phyloP scores from a whole-genome alignment of 2,888 invertebrate species.

The Orthonevra nobilis region DNA sequence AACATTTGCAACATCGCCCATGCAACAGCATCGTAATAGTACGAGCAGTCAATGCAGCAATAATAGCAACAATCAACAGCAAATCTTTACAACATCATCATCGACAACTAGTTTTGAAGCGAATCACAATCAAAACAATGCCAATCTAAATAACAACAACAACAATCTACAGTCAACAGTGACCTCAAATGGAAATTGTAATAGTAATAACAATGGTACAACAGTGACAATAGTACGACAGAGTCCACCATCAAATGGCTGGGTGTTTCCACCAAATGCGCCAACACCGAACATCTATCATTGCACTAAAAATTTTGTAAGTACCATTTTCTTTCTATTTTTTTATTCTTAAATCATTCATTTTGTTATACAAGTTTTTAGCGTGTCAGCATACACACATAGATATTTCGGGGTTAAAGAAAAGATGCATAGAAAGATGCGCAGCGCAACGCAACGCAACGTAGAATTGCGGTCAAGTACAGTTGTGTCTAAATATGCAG shows the following conservation, averaged over 20 bases:
- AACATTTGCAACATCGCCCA: slow-evolving; percentile 74
- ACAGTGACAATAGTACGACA: slow-evolving; percentile 82
- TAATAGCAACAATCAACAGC: slow-evolving; percentile 71
- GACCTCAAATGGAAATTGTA: slow-evolving; percentile 61
- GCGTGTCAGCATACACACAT: too few relatives aligned
- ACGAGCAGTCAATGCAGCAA: slow-evolving; percentile 67
- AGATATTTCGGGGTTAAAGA: too few relatives aligned
- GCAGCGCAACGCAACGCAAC: too few relatives aligned
- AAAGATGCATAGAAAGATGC: slow-evolving; percentile 11
- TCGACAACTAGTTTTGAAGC: slow-evolving; percentile 67
- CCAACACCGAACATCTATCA: slow-evolving; percentile 86
- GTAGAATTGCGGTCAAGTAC: slow-evolving; percentile 64
- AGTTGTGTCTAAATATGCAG: slow-evolving; percentile 28
- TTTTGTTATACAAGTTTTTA: too few relatives aligned
- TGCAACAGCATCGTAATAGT: slow-evolving; percentile 73
- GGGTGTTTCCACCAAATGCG: slow-evolving; percentile 92
- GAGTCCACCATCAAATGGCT: slow-evolving; percentile 85
- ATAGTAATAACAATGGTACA: slow-evolving; percentile 63
- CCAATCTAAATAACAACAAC: slow-evolving; percentile 59
- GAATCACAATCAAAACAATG: slow-evolving; percentile 64
- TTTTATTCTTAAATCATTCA: too few relatives aligned
- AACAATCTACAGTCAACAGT: slow-evolving; percentile 57
- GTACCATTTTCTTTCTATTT: slow-evolving; percentile 72
- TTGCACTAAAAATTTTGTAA: slow-evolving; percentile 87
- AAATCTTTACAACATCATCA: slow-evolving; percentile 67